Conservation (phyloP, 1,140 invertebrate species). For the Drosophila funebris region DNA sequence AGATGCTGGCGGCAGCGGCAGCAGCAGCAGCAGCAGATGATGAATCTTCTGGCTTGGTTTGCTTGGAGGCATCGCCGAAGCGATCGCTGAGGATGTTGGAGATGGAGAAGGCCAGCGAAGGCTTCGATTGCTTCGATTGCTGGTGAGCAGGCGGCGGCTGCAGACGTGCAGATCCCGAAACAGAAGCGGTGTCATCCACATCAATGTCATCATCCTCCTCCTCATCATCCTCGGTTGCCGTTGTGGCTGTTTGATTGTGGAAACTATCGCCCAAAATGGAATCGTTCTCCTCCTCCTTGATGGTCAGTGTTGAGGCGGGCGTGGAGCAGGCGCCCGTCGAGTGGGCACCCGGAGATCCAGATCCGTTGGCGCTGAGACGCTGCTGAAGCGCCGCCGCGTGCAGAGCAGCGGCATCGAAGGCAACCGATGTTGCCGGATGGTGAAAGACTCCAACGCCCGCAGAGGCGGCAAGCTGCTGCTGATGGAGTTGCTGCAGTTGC, state of each 20-base stretch:
- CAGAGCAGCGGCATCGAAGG: constrained; percentile 58
- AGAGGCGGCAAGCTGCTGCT: constrained; percentile 70
- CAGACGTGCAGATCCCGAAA: constrained; percentile 26
- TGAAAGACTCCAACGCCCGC: constrained; percentile 62
- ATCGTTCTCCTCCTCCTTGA: constrained; percentile 81
- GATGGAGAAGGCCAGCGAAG: constrained; percentile 80
- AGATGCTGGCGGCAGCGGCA: constrained; percentile 58
- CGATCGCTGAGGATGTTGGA: constrained; percentile 83
- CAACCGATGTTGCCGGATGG: constrained; percentile 59
- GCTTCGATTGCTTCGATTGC: constrained; percentile 69
- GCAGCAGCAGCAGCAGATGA: constrained; percentile 14
- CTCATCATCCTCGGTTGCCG: constrained; percentile 68
- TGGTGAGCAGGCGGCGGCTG: constrained; percentile 74
- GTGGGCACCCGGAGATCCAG: constrained; percentile 65
- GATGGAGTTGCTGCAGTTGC: constrained; percentile 77
- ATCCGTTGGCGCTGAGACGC: constrained; percentile 55
- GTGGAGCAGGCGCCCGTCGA: constrained; percentile 67
- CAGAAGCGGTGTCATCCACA: constrained; percentile 63
- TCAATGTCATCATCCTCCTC: constrained; percentile 69
- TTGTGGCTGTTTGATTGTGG: constrained; percentile 68
- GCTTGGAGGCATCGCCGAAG: constrained; percentile 68
- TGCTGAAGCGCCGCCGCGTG: constrained; percentile 75
- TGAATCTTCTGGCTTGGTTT: constrained; percentile 33
- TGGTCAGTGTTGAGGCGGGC: constrained; percentile 73
- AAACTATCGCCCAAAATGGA: constrained; percentile 80